Evolutionary conservation across 2,113 vertebrate genomes (phyloP).

Genomic region (Myanophis thanlyinensis): DNA sequence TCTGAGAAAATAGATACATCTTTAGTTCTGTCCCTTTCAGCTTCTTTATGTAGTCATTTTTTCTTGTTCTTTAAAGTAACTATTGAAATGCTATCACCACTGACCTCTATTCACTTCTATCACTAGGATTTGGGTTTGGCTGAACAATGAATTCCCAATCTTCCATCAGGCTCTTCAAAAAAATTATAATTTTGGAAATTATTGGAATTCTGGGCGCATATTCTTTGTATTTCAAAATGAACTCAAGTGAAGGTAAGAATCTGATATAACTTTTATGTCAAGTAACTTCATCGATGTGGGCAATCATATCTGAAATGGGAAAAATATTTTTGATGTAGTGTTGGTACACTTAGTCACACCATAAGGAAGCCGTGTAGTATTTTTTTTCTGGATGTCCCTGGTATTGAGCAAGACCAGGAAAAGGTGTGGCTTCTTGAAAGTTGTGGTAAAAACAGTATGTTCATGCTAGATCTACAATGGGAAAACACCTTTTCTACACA

Average conservation of each 20-base stretch:
- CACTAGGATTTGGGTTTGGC: slow-evolving; percentile 48
- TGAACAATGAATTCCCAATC: slow-evolving; percentile 41
- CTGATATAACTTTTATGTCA: not conserved
- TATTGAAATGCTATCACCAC: not conserved
- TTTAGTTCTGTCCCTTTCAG: not conserved
- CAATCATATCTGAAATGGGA: not conserved
- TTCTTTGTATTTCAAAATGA: slow-evolving; percentile 67
- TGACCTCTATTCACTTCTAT: not conserved
- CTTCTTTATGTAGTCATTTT: not conserved
- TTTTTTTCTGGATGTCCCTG: not conserved
- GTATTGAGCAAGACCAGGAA: not conserved
- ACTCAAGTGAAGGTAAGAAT: slow-evolving; percentile 68
- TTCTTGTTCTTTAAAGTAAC: not conserved
- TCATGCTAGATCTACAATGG: not conserved
- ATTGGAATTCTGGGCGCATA: slow-evolving; percentile 69
- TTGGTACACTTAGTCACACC: not conserved
- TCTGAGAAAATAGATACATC: not conserved
- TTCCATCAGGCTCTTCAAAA: slow-evolving; percentile 65
- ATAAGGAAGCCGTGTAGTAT: not conserved
- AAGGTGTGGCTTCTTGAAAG: not conserved
- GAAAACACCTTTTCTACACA: not conserved
- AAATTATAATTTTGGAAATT: slow-evolving; percentile 66
- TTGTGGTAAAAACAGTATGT: not conserved
- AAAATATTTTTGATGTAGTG: not conserved
- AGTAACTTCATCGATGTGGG: not conserved